Evolutionary conservation across 2,888 invertebrate species (phyloP), one percentile per base, ranked within the genome.

Genomic region (Chydorus sphaericus): DNA sequence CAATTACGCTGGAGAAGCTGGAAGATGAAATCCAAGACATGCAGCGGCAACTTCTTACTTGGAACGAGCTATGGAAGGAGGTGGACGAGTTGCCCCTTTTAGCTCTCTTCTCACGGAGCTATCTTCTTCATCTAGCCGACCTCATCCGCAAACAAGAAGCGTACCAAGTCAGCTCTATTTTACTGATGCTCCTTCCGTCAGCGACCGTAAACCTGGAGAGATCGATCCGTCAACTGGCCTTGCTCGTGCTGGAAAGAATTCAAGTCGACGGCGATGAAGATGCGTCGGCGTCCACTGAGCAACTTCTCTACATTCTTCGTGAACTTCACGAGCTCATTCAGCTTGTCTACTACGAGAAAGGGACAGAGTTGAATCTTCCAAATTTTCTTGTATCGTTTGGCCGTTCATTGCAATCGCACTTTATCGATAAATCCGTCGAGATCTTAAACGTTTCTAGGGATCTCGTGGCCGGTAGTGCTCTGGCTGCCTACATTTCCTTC

Each of bases 361-460:
- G 14, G 10, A 33, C 36, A 1, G 20, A 31, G 11, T 11, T 52
- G 2, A 20, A 8, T 8, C 20, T 36, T 8, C 52, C 52, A 14
- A 14, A 11, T 10, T 52, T 52, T 11, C 52, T 52, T 14, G 52
- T 20, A 18, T 36, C 31, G 7, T 52, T 36, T 23, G 52, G 52
- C 10, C 18, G 52, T 20, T 14, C 36, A 5, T 36, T 52, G 33
- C n/a, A 52, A 1, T 52, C 52, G 16, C 36, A 52, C 23, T 52
- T 52, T n/a, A 26, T 31, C 6, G 52, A 52, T 26, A 52, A 36
- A 36, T 18, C 52, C 4, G 52, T 52, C n/a, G 33, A 31, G 18
- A 52, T 52, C 23, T 36, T 52, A 14, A 52, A 52, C 52, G 52
- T 36, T 7, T 23, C 52, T 2, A 33, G 52, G 2, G 52, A 52